Evolutionary conservation across 2,113 vertebrate species (phyloP), one percentile per base, ranked within the genome.

Genomic region (Caloenas nicobarica): DNA sequence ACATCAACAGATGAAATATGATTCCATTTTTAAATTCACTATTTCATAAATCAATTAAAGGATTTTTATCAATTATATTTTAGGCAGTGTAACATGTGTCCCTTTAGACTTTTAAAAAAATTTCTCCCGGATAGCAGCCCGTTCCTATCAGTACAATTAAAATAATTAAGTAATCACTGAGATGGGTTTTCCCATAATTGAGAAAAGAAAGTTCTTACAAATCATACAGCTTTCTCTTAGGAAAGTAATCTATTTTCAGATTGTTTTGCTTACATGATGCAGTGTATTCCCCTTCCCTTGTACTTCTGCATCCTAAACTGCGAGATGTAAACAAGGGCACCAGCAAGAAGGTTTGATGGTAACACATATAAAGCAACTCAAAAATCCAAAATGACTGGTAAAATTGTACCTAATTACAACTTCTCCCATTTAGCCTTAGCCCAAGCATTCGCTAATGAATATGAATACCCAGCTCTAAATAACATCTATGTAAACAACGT

Each of bases 1-100:
- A 94, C 71, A 95, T 97, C 88, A 96, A 93, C 77, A 96, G 81
- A 98, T 98, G 93, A 98, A 98, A 97, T 97, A 98, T 97, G 74
- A 97, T 97, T 97, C 95, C 89, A 97, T 97, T 97, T 98, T 94
- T 31, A 96, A 97, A 97, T 92, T 95, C 89, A 93, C 57, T 93
- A 77, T 76, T 96, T 97, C 91, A 87, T 89, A 97, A 96, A 97
- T 97, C 92, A 98, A 96, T 97, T 95, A 97, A 91, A 97, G 33
- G 88, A 92, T 95, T 97, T 97, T 97, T 97, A 96, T 95, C 92
- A 98, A 91, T 97, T 97, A 89, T 38, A 94, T 86, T 96, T 94
- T 96, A 94, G 97, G 85, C 64, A 93, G 48, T 31, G 86, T 56
- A 95, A 90, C 76, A 73, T 61, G 34, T 73, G 57, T 94, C 51